Conservation (phyloP, 2,797 vertebrate species). For the Eulemur coronatus region DNA sequence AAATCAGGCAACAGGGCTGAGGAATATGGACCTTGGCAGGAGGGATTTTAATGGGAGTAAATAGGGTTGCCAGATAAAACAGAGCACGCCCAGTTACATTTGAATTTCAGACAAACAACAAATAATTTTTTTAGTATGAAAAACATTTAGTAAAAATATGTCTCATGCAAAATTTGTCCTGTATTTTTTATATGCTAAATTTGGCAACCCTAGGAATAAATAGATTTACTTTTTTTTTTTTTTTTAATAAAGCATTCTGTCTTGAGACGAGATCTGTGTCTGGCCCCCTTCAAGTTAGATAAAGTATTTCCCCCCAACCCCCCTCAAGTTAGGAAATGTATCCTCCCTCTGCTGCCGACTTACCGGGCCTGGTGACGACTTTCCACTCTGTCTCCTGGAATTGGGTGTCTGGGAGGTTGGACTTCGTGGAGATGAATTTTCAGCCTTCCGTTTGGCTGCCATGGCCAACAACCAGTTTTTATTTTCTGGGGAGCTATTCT, state of each 20-base stretch:
- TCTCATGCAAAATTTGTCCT: not conserved
- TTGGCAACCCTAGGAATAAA: conserved; percentile 14
- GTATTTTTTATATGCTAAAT: conserved; percentile 38
- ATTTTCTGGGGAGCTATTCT: conserved; percentile 90
- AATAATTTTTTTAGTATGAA: not conserved
- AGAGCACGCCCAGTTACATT: not conserved
- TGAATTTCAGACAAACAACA: conserved; percentile 35
- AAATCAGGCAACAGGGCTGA: not conserved
- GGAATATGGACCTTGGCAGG: not conserved
- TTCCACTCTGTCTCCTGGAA: conserved; percentile 86
- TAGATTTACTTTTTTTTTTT: not conserved
- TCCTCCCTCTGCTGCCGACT: conserved; percentile 66
- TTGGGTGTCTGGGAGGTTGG: conserved; percentile 72
- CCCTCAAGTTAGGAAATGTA: not conserved
- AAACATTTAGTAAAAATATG: not conserved
- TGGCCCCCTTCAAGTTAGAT: not conserved
- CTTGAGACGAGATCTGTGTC: not conserved
- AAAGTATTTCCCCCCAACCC: not conserved
- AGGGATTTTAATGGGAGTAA: conserved; percentile 20
- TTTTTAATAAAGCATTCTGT: not conserved
- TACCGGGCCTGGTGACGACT: conserved; percentile 85
- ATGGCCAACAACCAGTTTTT: conserved; percentile 93
- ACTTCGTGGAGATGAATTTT: conserved; percentile 69
- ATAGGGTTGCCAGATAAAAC: not conserved
- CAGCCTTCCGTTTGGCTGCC: conserved; percentile 89